Evolutionary conservation across 2,797 vertebrate species (phyloP), one percentile per base, ranked within the genome.

Genomic region (Synanceia verrucosa): DNA sequence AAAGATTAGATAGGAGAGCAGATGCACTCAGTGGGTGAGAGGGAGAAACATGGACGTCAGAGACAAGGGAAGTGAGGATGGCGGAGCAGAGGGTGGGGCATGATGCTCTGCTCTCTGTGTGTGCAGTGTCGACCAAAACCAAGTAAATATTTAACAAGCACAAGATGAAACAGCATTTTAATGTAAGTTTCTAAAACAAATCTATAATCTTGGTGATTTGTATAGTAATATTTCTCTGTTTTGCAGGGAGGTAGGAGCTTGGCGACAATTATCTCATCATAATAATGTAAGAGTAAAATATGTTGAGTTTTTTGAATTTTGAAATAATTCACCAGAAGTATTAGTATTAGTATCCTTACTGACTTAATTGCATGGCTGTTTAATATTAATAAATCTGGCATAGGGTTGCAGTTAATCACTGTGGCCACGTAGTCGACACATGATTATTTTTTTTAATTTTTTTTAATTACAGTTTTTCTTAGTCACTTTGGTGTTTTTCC

Each of bases 1-100:
- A 94, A 94, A 94, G 94, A 94, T 95, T 94, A 94, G 89, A 91
- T 82, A 57, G 82, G 65, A 83, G 78, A 93, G 86, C 94, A 94
- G 94, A 95, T 95, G 94, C 92, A 93, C 92, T 90, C 93, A 80
- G 92, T 91, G 88, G 92, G 92, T 89, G 85, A 89, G 87, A 77
- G 83, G 65, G 83, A 81, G 81, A 78, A 87, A 82, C 79, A 78
- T 73, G 78, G 52, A 79, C 76, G 79, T 85, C 84, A 88, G 73
- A 69, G 53, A 84, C 55, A 78, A 64, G 72, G 55, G 72, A 78
- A 80, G 87, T 68, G 79, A 81, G 79, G 73, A 75, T 77, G 78
- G 76, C 29, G 48, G 67, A 53, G 14, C 48, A 76, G 68, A 85
- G 70, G 80, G 79, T 53, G 66, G 63, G 47, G 66, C 72, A 28